These are phyloP conservation scores for Drosophila sproati DNA, from an alignment of 1,140 invertebrate genomes.

Conservation along the genomic window DNA sequence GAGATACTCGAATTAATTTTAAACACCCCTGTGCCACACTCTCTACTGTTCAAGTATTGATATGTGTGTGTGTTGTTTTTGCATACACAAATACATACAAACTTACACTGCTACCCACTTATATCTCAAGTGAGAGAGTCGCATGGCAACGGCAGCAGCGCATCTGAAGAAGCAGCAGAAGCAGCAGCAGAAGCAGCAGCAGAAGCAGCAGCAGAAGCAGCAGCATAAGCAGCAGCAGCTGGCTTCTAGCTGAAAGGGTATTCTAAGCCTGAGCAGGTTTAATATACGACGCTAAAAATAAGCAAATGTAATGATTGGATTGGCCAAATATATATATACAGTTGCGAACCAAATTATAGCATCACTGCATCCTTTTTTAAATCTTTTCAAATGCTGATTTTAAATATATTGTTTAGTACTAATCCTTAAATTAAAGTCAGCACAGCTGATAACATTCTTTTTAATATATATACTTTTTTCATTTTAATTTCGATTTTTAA, in stretches of 20 bases:
- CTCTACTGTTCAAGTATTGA: constrained; percentile 12
- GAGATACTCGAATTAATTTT: constrained; percentile 68
- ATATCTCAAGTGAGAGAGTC: constrained; percentile 36
- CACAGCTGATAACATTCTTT: no score
- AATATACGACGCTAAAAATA: constrained; percentile 50
- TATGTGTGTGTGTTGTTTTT: neutral
- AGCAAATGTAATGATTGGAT: constrained; percentile 13
- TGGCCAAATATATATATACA: neutral
- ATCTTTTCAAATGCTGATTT: no score
- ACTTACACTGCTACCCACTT: constrained; percentile 47
- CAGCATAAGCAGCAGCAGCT: neutral
- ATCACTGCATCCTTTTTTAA: no score
- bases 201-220: neutral
- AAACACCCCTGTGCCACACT: constrained; percentile 44
- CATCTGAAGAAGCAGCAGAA: no score
- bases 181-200: neutral
- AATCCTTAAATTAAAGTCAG: no score
- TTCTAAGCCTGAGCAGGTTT: constrained; percentile 41
- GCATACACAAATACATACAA: constrained; percentile 13
- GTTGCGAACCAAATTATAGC: no score
- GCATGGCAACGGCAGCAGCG: constrained; percentile 16
- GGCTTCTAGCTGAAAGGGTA: neutral
- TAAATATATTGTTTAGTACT: no score
- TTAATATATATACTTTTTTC: no score
- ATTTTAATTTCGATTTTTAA: no score